These are phyloP conservation scores for Alloscopus bannaensis DNA, from an alignment of 2,888 invertebrate genomes.

Conservation along the genomic window DNA sequence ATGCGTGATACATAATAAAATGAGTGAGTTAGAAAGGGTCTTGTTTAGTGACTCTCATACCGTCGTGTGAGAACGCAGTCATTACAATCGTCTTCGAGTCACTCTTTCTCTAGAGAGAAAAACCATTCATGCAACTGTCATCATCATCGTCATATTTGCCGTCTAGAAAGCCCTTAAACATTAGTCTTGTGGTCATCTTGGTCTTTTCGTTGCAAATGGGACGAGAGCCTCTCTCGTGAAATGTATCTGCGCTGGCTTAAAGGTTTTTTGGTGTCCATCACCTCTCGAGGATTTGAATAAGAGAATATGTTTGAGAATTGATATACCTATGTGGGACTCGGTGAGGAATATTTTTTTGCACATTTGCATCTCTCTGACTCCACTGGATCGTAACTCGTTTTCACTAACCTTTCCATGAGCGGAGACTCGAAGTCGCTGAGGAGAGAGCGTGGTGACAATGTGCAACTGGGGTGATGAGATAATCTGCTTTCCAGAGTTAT, in stretches of 20 bases:
- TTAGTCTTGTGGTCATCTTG: no score
- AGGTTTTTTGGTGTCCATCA: constrained; percentile 8
- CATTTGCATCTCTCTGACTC: constrained; percentile 48
- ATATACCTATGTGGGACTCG: not conserved
- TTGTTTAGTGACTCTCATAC: no score
- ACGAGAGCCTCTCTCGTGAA: no score
- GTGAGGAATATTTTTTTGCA: not conserved
- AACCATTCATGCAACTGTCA: no score
- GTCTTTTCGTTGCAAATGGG: no score
- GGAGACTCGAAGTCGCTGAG: constrained; percentile 27
- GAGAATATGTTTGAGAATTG: not conserved
- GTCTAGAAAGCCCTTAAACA: no score
- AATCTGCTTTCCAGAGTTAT: not conserved
- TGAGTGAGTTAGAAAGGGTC: no score
- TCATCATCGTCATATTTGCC: no score
- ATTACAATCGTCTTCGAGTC: no score
- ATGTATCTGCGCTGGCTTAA: not conserved
- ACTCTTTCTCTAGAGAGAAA: no score
- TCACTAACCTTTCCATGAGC: constrained; percentile 24
- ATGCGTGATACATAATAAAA: no score
- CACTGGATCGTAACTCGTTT: constrained; percentile 46
- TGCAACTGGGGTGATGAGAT: not conserved
- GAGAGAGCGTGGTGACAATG: constrained; percentile 57
- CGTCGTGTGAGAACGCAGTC: no score
- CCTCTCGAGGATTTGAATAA: constrained; percentile 3